A percentile compares a stretch with the other conserved stretches of the same genome.
Conservation (phyloP, 2,113 vertebrate genomes). For the Macquaria australasica region DNA sequence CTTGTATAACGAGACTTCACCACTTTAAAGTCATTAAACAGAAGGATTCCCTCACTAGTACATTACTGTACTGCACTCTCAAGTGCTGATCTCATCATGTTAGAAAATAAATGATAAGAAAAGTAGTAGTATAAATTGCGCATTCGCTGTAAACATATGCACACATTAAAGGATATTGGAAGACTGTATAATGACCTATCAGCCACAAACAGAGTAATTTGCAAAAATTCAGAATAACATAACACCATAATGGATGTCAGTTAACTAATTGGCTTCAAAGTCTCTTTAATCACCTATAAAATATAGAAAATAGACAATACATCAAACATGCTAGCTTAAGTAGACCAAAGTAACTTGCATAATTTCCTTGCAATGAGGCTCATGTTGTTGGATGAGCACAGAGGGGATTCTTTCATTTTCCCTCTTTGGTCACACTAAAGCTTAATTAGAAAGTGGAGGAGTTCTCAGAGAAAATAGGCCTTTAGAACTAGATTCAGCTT, state of each 20-base stretch:
- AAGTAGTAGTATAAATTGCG: constrained; percentile 2
- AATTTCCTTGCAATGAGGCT: constrained; percentile 67
- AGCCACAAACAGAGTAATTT: constrained; percentile 19
- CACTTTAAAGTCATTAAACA: constrained; percentile 39
- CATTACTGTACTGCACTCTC: background rate
- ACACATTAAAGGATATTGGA: constrained; percentile 6
- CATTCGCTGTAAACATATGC: background rate
- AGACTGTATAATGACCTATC: background rate
- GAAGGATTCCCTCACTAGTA: constrained; percentile 25
- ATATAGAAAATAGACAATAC: constrained; percentile 45
- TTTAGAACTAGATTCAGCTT: constrained; percentile 33
- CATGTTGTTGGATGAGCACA: constrained; percentile 69
- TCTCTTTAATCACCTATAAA: constrained; percentile 55
- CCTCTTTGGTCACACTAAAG: constrained; percentile 75
- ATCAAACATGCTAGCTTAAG: constrained; percentile 48
- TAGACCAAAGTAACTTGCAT: constrained; percentile 61
- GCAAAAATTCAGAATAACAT: constrained; percentile 10
- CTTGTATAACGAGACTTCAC: constrained; percentile 47
- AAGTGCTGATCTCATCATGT: constrained; percentile 28
- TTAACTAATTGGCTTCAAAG: constrained; percentile 46
- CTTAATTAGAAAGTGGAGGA: constrained; percentile 73
- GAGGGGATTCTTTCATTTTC: constrained; percentile 71
- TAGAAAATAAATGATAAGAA: constrained; percentile 18
- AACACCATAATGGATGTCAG: constrained; percentile 26
- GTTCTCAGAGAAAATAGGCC: constrained; percentile 30